Percentiles rank a stretch among this genome's conserved stretches.
Evolutionary conservation across 1,140 invertebrate genomes (phyloP).

Genomic region (Papilio polyxenes): DNA sequence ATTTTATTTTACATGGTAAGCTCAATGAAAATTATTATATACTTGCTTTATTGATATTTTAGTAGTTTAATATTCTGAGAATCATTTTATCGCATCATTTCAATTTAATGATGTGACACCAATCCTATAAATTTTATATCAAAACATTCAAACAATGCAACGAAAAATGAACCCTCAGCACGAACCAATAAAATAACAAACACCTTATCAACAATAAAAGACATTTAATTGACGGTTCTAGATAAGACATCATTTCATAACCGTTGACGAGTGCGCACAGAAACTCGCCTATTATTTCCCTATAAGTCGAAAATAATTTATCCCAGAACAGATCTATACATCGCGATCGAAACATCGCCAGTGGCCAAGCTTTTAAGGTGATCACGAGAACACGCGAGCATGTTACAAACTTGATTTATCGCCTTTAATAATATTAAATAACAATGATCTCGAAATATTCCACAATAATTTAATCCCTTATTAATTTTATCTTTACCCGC

Average conservation of each 20-base stretch:
- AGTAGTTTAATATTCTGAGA: not conserved
- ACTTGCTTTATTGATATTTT: too few relatives aligned
- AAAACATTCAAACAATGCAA: not conserved
- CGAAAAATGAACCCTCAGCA: not conserved
- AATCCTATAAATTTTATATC: not conserved
- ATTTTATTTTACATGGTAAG: too few relatives aligned
- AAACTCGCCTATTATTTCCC: constrained; percentile 52
- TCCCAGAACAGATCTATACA: constrained; percentile 47
- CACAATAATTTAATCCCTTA: not conserved
- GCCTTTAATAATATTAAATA: constrained; percentile 17
- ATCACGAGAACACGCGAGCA: constrained; percentile 31
- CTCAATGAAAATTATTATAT: not conserved
- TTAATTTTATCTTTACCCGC: not conserved
- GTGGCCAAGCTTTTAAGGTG: constrained; percentile 28
- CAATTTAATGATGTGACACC: not conserved
- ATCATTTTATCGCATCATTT: not conserved
- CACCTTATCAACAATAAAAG: not conserved
- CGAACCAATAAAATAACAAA: not conserved
- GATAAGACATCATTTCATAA: constrained; percentile 40
- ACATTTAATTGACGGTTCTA: constrained; percentile 15
- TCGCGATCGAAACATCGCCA: constrained; percentile 37
- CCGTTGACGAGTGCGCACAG: constrained; percentile 35
- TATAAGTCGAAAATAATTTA: constrained; percentile 64
- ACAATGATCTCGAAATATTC: constrained; percentile 11
- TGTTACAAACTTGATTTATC: constrained; percentile 22